Conservation (phyloP, 2,113 vertebrate species). For the Glaucidium brasilianum region DNA sequence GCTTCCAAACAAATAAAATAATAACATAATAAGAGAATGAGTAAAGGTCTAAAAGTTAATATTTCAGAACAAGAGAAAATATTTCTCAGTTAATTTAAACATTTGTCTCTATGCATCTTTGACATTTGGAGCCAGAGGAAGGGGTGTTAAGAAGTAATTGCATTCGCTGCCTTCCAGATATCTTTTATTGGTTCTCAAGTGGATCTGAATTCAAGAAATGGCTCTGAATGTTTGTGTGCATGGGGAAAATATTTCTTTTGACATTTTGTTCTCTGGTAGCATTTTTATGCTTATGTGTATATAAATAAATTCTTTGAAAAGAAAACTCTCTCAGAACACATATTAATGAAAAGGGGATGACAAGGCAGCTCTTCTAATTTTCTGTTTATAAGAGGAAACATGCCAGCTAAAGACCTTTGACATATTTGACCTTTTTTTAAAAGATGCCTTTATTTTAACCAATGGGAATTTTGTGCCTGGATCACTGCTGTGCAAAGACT, state of each 20-base stretch:
- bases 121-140: slow-evolving; percentile 59
- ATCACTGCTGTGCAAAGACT: neutral
- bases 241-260: slow-evolving; percentile 14
- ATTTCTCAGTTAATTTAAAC: slow-evolving; percentile 51
- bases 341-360: neutral
- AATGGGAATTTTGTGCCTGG: neutral
- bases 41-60: slow-evolving; percentile 28
- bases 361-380: neutral
- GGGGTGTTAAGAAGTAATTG: slow-evolving; percentile 38
- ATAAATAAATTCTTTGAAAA: slow-evolving; percentile 5
- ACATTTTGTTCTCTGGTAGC: slow-evolving; percentile 49
- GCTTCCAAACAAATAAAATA: slow-evolving; percentile 32
- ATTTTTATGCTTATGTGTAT: neutral
- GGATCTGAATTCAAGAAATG: slow-evolving; percentile 22
- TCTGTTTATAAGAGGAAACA: neutral
- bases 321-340: neutral
- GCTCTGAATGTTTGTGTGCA: neutral
- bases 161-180: slow-evolving; percentile 40
- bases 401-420: neutral
- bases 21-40: neutral
- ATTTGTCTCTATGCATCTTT: slow-evolving; percentile 43
- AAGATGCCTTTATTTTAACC: neutral
- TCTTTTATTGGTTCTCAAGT: slow-evolving; percentile 46
- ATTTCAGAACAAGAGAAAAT: slow-evolving; percentile 29
- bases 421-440: neutral